Conservation (phyloP, 2,797 vertebrate genomes). For the Lagorchestes hirsutus region DNA sequence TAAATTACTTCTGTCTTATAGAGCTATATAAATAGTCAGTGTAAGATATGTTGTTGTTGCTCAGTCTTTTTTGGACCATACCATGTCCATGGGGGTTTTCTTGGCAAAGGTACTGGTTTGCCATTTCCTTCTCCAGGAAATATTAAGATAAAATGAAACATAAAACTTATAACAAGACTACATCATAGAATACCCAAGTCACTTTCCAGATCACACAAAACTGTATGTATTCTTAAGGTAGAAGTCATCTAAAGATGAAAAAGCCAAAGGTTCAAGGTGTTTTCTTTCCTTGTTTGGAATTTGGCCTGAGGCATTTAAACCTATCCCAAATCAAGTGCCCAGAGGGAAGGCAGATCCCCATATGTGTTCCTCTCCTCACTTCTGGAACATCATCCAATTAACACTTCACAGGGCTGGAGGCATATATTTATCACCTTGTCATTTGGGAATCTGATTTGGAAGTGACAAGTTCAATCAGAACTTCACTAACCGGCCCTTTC, state of each 20-base stretch:
- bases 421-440: too few relatives aligned
- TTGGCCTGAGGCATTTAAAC: neutral
- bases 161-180: neutral
- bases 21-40: neutral
- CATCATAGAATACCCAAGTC: neutral
- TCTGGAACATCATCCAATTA: neutral
- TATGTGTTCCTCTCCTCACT: neutral
- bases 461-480: neutral
- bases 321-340: neutral
- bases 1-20: neutral
- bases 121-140: neutral
- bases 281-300: constrained; percentile 7
- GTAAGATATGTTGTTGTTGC: neutral
- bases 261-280: neutral
- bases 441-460: neutral
- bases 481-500: neutral
- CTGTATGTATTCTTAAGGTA: neutral
- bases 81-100: neutral
- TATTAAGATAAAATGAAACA: neutral
- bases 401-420: neutral
- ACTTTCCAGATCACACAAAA: neutral
- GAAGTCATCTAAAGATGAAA: neutral
- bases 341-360: neutral
- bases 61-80: neutral
- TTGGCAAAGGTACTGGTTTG: neutral